These are phyloP conservation scores for Jordanella pulchra DNA, from an alignment of 2,797 vertebrate genomes.

Conservation along the genomic window DNA sequence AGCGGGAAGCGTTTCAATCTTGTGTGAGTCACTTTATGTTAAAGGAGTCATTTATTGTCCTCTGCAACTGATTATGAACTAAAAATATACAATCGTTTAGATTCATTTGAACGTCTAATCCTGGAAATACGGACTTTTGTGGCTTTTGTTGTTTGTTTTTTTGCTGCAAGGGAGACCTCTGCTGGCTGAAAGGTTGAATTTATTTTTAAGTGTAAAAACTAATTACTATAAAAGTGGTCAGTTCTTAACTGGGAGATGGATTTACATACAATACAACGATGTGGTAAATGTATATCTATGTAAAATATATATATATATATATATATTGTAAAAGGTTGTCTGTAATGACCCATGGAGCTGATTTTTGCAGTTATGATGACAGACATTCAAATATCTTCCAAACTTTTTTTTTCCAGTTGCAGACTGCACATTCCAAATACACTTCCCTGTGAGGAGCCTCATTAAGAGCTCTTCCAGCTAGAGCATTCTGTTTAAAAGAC, in stretches of 20 bases:
- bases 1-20: neutral
- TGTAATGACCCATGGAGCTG: neutral
- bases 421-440: neutral
- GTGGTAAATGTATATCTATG: neutral
- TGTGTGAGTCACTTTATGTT: neutral
- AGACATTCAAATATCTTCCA: neutral
- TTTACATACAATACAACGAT: neutral
- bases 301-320: neutral
- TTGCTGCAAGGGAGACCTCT: conserved; percentile 11
- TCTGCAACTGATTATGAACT: neutral
- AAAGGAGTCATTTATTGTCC: neutral
- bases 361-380: neutral
- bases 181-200: neutral
- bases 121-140: neutral
- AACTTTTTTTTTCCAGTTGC: neutral
- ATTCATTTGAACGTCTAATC: neutral
- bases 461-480: conserved; percentile 29
- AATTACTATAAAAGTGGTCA: neutral
- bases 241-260: neutral
- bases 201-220: neutral
- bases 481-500: conserved; percentile 43
- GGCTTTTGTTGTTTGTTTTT: neutral
- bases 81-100: neutral
- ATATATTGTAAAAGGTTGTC: neutral
- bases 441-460: conserved; percentile 6